Percentiles rank a stretch among this genome's conserved stretches.
Conservation (phyloP, 1,140 invertebrate genomes). For the Leptinotarsa lineolata region DNA sequence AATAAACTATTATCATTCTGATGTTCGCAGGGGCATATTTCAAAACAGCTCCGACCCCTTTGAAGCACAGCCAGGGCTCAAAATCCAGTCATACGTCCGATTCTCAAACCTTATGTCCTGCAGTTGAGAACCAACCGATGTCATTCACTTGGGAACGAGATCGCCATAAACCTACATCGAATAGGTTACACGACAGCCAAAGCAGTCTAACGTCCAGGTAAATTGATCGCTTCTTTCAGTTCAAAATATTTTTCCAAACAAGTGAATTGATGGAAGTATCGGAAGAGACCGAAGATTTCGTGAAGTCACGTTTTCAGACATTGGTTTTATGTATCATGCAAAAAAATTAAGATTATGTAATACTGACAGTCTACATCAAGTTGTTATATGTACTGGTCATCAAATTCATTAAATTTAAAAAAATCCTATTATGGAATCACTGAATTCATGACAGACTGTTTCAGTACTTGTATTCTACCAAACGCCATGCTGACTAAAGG, state of each 20-base stretch:
- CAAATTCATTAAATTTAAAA: too few species aligned
- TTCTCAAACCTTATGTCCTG: constrained; percentile 41
- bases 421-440: too few species aligned
- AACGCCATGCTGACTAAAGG: too few species aligned
- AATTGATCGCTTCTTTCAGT: neutral
- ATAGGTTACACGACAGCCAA: constrained; percentile 50
- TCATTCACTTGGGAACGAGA: constrained; percentile 48
- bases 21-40: constrained; percentile 40
- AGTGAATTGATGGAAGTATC: too few species aligned
- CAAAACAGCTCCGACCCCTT: constrained; percentile 40
- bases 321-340: too few species aligned
- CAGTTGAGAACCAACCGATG: constrained; percentile 36
- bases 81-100: constrained; percentile 47
- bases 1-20: neutral
- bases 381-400: too few species aligned
- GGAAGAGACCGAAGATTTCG: too few species aligned
- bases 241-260: neutral
- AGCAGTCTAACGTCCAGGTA: constrained; percentile 51
- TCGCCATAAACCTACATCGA: constrained; percentile 40
- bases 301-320: too few species aligned
- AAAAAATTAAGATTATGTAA: too few species aligned
- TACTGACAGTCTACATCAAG: too few species aligned
- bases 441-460: too few species aligned
- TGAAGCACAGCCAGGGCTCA: constrained; percentile 38
- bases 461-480: too few species aligned